Evolutionary conservation across 2,888 invertebrate genomes (phyloP).

Genomic region (Chromoteleia sp.): DNA sequence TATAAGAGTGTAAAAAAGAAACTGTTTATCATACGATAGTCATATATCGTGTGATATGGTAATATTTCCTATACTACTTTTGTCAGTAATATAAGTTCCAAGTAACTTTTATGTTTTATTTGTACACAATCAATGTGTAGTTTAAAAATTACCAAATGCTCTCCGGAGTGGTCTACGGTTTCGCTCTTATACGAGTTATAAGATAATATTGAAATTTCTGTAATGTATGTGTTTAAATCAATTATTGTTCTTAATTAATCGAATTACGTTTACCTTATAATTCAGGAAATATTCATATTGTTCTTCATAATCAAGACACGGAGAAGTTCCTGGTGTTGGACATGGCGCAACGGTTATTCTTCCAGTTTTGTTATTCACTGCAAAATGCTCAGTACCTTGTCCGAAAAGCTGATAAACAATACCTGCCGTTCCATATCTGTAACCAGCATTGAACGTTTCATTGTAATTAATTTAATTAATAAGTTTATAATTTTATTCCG

Average conservation of each 20-base stretch:
- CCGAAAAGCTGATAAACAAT: constrained; percentile 94
- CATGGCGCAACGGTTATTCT: constrained; percentile 93
- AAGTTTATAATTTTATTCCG: no score
- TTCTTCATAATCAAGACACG: constrained; percentile 94
- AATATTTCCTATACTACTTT: no score
- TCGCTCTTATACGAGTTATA: no score
- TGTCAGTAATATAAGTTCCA: no score
- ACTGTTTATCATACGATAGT: no score
- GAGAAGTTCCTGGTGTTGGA: constrained; percentile 87
- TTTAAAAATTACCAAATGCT: no score
- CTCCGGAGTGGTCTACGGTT: no score
- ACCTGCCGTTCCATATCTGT: constrained; percentile 91
- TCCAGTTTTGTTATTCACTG: constrained; percentile 92
- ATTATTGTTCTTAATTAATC: not conserved
- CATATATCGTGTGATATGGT: no score
- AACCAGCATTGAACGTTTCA: constrained; percentile 15
- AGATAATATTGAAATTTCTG: no score
- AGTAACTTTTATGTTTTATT: no score
- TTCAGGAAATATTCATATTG: constrained; percentile 93
- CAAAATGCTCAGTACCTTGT: constrained; percentile 92
- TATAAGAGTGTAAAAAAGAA: no score
- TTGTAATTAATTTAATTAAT: not conserved
- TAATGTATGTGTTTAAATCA: not conserved
- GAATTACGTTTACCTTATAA: constrained; percentile 88
- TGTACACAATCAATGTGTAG: no score